phyloP scores from a whole-genome alignment of 2,113 vertebrate genomes.

The Callospermophilus lateralis region DNA sequence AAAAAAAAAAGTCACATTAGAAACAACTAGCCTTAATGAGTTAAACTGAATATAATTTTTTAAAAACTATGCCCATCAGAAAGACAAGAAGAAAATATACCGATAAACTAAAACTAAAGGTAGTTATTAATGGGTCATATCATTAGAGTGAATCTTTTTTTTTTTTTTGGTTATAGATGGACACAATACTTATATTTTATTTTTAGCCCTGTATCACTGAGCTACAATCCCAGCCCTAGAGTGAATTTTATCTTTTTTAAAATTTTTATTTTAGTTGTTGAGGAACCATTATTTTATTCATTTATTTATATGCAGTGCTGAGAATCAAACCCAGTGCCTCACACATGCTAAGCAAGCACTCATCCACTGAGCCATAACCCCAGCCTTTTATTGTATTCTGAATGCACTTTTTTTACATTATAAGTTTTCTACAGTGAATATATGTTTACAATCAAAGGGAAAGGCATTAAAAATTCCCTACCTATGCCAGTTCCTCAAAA shows the following conservation, averaged over 20 bases:
- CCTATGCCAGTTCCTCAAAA: slow-evolving; percentile 57
- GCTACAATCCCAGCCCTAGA: too few species aligned
- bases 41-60: slow-evolving; percentile 16
- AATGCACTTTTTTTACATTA: neutral
- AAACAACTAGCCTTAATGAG: neutral
- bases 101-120: neutral
- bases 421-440: neutral
- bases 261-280: too few species aligned
- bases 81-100: neutral
- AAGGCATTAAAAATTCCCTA: slow-evolving; percentile 43
- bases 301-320: too few species aligned
- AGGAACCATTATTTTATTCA: too few species aligned
- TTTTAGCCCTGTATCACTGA: too few species aligned
- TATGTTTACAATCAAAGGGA: neutral
- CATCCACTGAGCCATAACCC: too few species aligned
- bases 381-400: neutral
- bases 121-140: slow-evolving; percentile 17
- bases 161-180: too few species aligned
- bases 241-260: too few species aligned
- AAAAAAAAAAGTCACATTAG: neutral
- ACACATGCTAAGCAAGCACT: too few species aligned
- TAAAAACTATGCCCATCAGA: neutral
- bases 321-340: too few species aligned
- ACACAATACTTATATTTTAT: too few species aligned
- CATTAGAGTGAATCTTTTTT: neutral